A percentile compares a stretch with the other conserved stretches of the same genome.
Evolutionary conservation across 2,113 vertebrate species (phyloP).

Genomic region (Entelurus aequoreus): DNA sequence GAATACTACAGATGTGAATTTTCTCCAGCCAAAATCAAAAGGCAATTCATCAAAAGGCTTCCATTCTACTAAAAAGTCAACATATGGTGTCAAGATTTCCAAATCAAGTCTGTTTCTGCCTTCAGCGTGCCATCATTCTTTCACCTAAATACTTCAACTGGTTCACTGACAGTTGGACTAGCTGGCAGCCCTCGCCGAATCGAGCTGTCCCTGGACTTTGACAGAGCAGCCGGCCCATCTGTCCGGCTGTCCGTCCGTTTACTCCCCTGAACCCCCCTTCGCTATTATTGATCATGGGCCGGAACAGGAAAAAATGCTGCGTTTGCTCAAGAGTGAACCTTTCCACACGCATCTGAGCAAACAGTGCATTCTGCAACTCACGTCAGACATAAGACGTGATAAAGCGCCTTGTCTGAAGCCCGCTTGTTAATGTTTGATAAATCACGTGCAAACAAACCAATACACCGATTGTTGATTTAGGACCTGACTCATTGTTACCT

Average conservation of each 20-base stretch:
- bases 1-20: no score
- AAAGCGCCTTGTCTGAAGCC: conserved; percentile 49
- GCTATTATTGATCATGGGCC: conserved; percentile 52
- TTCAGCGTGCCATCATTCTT: conserved; percentile 36
- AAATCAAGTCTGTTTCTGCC: conserved; percentile 8
- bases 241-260: conserved; percentile 37
- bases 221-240: conserved; percentile 14
- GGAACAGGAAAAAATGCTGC: conserved; percentile 43
- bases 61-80: not conserved
- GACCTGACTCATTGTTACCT: not conserved
- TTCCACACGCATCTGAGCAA: conserved; percentile 55
- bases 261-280: conserved; percentile 10
- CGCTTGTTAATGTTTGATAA: conserved; percentile 54
- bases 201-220: conserved; percentile 66
- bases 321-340: conserved; percentile 56
- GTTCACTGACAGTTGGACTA: conserved; percentile 36
- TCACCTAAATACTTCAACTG: conserved; percentile 46
- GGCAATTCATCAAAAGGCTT: no score
- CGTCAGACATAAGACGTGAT: conserved; percentile 58
- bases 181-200: conserved; percentile 51
- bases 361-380: conserved; percentile 57
- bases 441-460: conserved; percentile 14
- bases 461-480: conserved; percentile 8
- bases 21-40: no score
- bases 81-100: not conserved